A percentile compares a stretch with the other conserved stretches of the same genome.
Evolutionary conservation across 2,113 vertebrate genomes (phyloP).

Genomic region (Centropus unirufus): DNA sequence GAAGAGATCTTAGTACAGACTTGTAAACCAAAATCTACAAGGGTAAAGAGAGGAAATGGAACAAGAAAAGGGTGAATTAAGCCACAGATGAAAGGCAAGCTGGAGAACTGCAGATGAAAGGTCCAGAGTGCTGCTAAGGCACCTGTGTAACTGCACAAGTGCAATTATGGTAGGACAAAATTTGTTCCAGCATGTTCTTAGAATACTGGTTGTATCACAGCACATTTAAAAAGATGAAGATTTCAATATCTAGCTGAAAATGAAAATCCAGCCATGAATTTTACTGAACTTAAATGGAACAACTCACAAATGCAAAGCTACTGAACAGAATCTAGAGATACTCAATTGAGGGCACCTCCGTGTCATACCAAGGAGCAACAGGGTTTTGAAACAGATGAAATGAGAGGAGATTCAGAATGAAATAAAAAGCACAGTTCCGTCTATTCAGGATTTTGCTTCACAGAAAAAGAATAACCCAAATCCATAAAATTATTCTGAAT

Average conservation of each 20-base stretch:
- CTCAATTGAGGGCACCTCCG: not conserved
- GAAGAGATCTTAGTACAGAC: not conserved
- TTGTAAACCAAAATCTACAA: not conserved
- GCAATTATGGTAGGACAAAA: not conserved
- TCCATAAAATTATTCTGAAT: not conserved
- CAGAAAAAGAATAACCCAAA: not conserved
- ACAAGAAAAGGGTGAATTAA: not conserved
- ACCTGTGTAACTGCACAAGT: not conserved
- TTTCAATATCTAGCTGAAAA: not conserved
- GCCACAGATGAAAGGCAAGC: not conserved
- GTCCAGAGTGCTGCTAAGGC: not conserved
- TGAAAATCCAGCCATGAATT: not conserved
- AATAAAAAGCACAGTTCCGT: not conserved
- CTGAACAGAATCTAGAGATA: not conserved
- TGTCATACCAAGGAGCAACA: not conserved
- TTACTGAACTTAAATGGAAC: not conserved
- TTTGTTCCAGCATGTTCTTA: not conserved
- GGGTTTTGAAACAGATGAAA: not conserved
- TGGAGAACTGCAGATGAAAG: not conserved
- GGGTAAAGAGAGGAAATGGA: not conserved
- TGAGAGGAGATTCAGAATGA: not conserved
- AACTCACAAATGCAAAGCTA: not conserved
- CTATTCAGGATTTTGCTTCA: not conserved
- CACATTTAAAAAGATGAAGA: not conserved
- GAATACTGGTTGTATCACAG: not conserved